Evolutionary conservation across 2,797 vertebrate genomes (phyloP).

Genomic region (Phyllotis vaccarum): DNA sequence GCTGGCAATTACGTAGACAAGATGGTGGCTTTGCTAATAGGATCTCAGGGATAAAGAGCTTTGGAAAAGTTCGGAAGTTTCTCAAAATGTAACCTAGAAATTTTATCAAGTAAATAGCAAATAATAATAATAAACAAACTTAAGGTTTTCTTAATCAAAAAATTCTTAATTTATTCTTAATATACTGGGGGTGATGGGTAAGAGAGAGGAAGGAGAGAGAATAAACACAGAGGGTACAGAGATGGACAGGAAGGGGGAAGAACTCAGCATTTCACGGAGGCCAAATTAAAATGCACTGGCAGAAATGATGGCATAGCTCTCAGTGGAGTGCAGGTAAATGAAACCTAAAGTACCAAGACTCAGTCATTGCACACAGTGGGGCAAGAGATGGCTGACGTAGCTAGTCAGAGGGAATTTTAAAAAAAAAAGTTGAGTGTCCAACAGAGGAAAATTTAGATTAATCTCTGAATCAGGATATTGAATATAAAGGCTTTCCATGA

Average conservation of each 20-base stretch:
- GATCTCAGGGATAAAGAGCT: neutral
- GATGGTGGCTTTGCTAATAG: neutral
- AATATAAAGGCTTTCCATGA: neutral
- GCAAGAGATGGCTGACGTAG: neutral
- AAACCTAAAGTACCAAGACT: constrained; percentile 9
- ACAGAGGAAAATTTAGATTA: neutral
- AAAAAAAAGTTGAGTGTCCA: neutral
- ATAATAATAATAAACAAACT: neutral
- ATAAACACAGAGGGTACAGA: neutral
- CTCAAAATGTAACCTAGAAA: neutral
- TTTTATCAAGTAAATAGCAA: neutral
- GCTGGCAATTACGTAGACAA: neutral
- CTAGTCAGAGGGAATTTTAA: neutral
- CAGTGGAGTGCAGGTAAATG: neutral
- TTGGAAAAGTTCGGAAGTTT: neutral
- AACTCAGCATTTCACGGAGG: neutral
- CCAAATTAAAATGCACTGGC: constrained; percentile 43
- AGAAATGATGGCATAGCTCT: neutral
- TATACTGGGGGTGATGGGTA: neutral
- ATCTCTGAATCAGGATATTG: neutral
- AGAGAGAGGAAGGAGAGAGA: neutral
- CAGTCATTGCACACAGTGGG: neutral
- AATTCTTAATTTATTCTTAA: constrained; percentile 49
- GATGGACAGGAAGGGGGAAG: neutral
- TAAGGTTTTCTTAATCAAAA: constrained; percentile 21